Evolutionary conservation across 2,113 vertebrate species (phyloP).

Genomic region (Sinocyclocheilus anshuiensis): DNA sequence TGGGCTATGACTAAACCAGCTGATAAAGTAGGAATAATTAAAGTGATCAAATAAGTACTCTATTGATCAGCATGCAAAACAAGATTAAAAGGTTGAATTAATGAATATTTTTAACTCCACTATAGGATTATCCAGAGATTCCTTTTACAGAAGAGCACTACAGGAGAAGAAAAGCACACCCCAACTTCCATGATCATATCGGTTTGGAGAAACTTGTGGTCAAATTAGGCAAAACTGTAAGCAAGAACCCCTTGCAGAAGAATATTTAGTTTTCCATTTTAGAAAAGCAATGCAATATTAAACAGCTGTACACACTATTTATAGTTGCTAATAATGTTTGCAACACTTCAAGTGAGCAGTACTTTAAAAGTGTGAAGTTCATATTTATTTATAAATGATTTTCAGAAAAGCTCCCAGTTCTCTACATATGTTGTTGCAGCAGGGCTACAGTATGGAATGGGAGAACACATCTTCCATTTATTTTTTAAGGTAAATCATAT

Average conservation of each 20-base stretch:
- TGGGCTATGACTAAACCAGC: conserved; percentile 83
- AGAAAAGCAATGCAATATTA: neutral
- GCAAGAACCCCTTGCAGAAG: conserved; percentile 40
- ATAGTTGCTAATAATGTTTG: neutral
- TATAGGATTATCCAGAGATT: conserved; percentile 79
- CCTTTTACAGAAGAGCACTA: conserved; percentile 87
- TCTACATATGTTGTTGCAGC: conserved; percentile 85
- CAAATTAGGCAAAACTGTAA: conserved; percentile 87
- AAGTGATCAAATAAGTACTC: no score
- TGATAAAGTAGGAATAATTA: conserved; percentile 79
- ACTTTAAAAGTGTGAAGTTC: neutral
- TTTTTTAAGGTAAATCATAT: conserved; percentile 87
- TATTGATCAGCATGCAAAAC: neutral
- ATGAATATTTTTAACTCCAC: neutral
- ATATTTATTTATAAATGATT: conserved; percentile 34
- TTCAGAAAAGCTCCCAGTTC: conserved; percentile 78
- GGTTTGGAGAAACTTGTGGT: conserved; percentile 84
- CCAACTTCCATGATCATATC: conserved; percentile 81
- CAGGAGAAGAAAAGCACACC: conserved; percentile 83
- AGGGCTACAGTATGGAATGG: conserved; percentile 89
- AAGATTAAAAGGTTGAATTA: neutral
- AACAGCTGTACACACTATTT: neutral
- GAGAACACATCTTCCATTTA: conserved; percentile 84
- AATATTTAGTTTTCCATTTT: neutral
- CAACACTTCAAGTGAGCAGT: neutral